phyloP scores from a whole-genome alignment of 2,888 invertebrate species.

The Mythimna albipuncta region DNA sequence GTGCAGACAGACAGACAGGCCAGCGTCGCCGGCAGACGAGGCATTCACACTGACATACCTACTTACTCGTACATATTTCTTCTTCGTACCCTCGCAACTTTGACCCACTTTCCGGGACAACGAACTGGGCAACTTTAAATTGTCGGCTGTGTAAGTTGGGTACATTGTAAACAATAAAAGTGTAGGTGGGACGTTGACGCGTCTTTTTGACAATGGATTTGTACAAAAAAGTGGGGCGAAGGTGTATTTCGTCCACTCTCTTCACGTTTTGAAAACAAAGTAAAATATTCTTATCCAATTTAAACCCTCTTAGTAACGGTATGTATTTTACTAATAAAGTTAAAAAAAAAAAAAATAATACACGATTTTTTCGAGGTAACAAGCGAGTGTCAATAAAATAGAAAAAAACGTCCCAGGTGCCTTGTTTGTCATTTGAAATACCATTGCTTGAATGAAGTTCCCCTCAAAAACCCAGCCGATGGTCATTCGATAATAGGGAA shows the following conservation, averaged over 20 bases:
- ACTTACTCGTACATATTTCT: slow-evolving; percentile 78
- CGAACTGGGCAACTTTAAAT: slow-evolving; percentile 77
- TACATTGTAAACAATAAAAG: neutral
- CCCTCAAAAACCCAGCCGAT: slow-evolving; percentile 31
- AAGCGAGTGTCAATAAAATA: too few species aligned
- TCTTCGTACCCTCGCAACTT: slow-evolving; percentile 77
- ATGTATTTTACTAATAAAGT: too few species aligned
- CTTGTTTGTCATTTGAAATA: slow-evolving; percentile 40
- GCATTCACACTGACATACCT: slow-evolving; percentile 67
- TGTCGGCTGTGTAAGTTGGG: slow-evolving; percentile 45
- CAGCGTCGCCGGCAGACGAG: slow-evolving; percentile 58
- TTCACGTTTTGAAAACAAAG: too few species aligned
- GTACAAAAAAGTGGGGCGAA: too few species aligned
- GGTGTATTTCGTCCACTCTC: too few species aligned
- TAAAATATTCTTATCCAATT: too few species aligned
- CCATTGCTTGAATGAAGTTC: slow-evolving; percentile 29
- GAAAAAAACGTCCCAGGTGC: neutral
- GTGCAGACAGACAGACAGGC: slow-evolving; percentile 56
- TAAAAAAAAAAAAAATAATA: too few species aligned
- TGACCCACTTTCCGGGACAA: slow-evolving; percentile 80
- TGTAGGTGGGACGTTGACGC: neutral
- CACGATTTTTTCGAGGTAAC: too few species aligned
- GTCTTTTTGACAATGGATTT: too few species aligned
- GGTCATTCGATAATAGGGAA: slow-evolving; percentile 72
- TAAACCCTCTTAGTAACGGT: too few species aligned